Percentiles rank a stretch among this genome's conserved stretches.
These are phyloP conservation scores for Hypothenemus hampei DNA, from an alignment of 1,140 invertebrate species.

Conservation along the genomic window DNA sequence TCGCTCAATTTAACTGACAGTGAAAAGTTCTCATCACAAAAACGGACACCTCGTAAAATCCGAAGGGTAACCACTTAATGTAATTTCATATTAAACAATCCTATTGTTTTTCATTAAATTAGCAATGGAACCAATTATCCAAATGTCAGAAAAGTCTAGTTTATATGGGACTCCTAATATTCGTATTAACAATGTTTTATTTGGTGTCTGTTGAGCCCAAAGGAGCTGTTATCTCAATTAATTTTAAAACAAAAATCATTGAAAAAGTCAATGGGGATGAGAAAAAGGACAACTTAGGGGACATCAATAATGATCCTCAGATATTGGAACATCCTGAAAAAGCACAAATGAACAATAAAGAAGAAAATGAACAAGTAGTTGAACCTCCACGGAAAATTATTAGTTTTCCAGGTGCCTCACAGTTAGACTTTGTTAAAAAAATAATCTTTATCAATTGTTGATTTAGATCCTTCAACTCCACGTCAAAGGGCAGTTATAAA, in stretches of 20 bases:
- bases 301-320: not conserved
- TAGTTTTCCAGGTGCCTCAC: slow-evolving; percentile 23
- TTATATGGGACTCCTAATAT: slow-evolving; percentile 54
- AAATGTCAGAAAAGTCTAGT: slow-evolving; percentile 72
- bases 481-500: slow-evolving; percentile 76
- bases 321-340: slow-evolving; percentile 40
- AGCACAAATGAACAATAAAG: slow-evolving; percentile 30
- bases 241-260: slow-evolving; percentile 24
- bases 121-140: slow-evolving; percentile 83
- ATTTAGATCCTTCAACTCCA: slow-evolving; percentile 66
- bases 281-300: slow-evolving; percentile 29
- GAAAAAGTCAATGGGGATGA: slow-evolving; percentile 11
- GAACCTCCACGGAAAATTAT: slow-evolving; percentile 28
- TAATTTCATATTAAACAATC: slow-evolving; percentile 8
- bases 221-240: slow-evolving; percentile 41
- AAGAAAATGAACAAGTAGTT: slow-evolving; percentile 33
- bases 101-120: slow-evolving; percentile 37
- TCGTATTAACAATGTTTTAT: slow-evolving; percentile 54
- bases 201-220: slow-evolving; percentile 47
- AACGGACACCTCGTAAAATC: not conserved
- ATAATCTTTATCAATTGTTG: slow-evolving; percentile 1
- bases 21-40: slow-evolving; percentile 1
- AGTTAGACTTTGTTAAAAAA: not conserved
- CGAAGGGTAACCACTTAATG: not conserved
- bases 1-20: slow-evolving; percentile 20